Evolutionary conservation across 2,113 vertebrate genomes (phyloP), one percentile per base, ranked within the genome.

Genomic region (Mandrillus leucophaeus): DNA sequence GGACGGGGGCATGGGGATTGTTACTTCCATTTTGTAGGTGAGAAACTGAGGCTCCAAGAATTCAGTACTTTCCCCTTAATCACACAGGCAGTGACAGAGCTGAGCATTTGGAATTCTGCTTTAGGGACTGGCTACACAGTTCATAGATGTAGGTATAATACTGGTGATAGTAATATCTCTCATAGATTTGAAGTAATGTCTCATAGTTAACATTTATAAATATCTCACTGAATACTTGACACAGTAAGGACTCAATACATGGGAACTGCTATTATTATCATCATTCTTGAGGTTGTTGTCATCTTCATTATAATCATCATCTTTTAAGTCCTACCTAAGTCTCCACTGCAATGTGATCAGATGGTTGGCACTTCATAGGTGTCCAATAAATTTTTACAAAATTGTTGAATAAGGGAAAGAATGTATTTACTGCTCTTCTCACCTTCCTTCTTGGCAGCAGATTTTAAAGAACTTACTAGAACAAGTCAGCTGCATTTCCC

Each of bases 201-300:
- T 64, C 61, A 32, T 64, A 64, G 27, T 40, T 73, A 91, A 64
- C 45, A 73, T 88, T 88, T 84, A 10, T 40, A 68, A 78, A 78
- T 30, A 55, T 10, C 3, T 22, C 20, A 57, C 10, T 59, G 59
- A 68, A 80, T 30, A 9, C 23, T 80, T 75, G 38, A 79, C 14
- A 85, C 11, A 52, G 1, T 43, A 80, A 13, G 45, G 18, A 64
- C 35, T 76, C 12, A 23, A 17, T 9, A 50, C 16, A n/a, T 45
- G 48, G 38, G 81, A 83, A n/a, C 1, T 91, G 17, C 23, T 13
- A 1, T 87, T 57, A 16, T 23, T 1, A 0, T 43, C 18, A 8
- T n/a, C 40, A 4, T 43, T 3, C 2, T n/a, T 3, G 6, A 1
- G 0, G 76, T 68, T 2, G 16, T 81, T 11, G 59, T 89, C 4